These are phyloP conservation scores for Elgaria multicarinata DNA, from an alignment of 2,113 vertebrate genomes.

Conservation along the genomic window DNA sequence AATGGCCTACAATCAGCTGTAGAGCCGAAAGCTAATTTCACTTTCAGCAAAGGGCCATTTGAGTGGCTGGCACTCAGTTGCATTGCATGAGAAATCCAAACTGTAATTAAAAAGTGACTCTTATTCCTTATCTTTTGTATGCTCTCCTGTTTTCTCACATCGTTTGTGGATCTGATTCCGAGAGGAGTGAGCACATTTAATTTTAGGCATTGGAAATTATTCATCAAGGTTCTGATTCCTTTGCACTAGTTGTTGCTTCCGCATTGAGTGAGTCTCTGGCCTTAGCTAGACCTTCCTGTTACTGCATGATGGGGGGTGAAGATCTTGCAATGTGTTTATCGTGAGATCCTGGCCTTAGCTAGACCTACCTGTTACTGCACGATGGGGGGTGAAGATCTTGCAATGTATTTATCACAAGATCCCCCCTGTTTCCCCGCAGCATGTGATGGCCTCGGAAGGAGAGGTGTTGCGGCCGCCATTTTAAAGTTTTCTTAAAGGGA, in stretches of 20 bases:
- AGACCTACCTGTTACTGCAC: no score
- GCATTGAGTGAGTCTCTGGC: not conserved
- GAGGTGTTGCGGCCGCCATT: no score
- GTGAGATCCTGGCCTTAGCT: no score
- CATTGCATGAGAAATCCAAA: not conserved
- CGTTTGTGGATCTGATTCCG: not conserved
- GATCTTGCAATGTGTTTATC: no score
- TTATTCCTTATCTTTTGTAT: not conserved
- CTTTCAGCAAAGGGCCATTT: not conserved
- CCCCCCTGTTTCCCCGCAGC: no score
- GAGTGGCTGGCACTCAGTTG: not conserved
- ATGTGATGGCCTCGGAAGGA: no score
- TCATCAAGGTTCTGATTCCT: not conserved
- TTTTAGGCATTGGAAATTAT: not conserved
- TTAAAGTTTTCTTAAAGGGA: no score
- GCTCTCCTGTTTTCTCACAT: not conserved
- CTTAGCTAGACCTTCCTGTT: no score
- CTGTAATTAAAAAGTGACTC: not conserved
- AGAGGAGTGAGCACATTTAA: not conserved
- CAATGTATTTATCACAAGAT: no score
- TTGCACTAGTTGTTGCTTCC: not conserved
- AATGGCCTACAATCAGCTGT: not conserved
- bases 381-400: no score
- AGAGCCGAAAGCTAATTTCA: not conserved
- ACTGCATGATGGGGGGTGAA: no score